phyloP scores from a whole-genome alignment of 2,113 vertebrate genomes.

The Monopterus albus region DNA sequence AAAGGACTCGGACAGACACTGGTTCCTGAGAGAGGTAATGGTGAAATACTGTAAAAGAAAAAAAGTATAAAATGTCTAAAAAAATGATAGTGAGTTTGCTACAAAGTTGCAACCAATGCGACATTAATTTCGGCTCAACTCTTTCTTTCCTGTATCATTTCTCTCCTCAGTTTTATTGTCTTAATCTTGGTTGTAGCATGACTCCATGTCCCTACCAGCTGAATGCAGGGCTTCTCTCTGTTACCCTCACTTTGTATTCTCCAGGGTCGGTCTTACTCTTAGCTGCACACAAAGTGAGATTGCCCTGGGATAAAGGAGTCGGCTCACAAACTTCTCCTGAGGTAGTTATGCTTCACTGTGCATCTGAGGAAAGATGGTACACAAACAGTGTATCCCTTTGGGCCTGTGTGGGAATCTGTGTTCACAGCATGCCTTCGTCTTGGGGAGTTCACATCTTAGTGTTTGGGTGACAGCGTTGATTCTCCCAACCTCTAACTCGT shows the following conservation, averaged over 20 bases:
- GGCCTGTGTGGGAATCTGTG: slow-evolving; percentile 29
- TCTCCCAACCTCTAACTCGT: not conserved
- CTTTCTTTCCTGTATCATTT: not conserved
- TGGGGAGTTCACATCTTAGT: slow-evolving; percentile 24
- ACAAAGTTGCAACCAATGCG: slow-evolving; percentile 15
- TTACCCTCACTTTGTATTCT: slow-evolving; percentile 5
- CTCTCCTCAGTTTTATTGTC: slow-evolving; percentile 13
- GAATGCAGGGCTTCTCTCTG: slow-evolving; percentile 24
- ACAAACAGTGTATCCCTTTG: slow-evolving; percentile 18
- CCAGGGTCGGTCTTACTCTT: slow-evolving; percentile 3
- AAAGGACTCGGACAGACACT: slow-evolving; percentile 19
- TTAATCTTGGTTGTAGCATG: slow-evolving; percentile 25
- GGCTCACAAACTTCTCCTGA: slow-evolving; percentile 49
- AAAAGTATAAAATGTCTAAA: too few species aligned
- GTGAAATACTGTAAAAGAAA: slow-evolving; percentile 26
- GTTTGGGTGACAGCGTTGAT: slow-evolving; percentile 20
- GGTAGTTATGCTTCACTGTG: slow-evolving; percentile 51
- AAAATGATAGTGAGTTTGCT: too few species aligned
- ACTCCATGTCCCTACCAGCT: slow-evolving; percentile 10
- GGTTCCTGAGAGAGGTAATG: slow-evolving; percentile 29
- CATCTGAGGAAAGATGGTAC: slow-evolving; percentile 38
- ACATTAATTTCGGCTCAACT: slow-evolving; percentile 1
- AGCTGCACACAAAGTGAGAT: slow-evolving; percentile 47
- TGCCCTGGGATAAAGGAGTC: slow-evolving; percentile 47
- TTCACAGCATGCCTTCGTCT: slow-evolving; percentile 25